A percentile compares a stretch with the other conserved stretches of the same genome.
Evolutionary conservation across 2,797 vertebrate species (phyloP).

Genomic region (Phalanger gymnotis): DNA sequence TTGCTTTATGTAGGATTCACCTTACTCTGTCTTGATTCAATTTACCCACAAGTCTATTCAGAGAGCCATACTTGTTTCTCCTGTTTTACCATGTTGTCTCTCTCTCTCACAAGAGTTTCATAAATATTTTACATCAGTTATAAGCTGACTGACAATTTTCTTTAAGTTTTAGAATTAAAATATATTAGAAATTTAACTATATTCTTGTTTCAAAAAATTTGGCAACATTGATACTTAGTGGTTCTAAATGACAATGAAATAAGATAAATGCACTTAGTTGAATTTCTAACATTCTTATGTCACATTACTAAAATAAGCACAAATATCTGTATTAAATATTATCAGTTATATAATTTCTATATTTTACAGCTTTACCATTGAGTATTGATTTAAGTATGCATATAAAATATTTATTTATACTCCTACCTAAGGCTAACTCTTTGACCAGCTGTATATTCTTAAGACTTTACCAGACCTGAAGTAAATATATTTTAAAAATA

Average conservation of each 20-base stretch:
- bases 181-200: background rate
- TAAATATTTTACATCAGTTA: background rate
- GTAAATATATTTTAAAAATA: background rate
- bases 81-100: background rate
- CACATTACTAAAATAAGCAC: conserved; percentile 22
- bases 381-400: conserved; percentile 34
- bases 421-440: background rate
- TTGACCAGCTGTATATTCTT: background rate
- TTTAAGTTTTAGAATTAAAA: conserved; percentile 19
- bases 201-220: conserved; percentile 29
- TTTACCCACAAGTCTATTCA: background rate
- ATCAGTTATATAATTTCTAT: conserved; percentile 28
- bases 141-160: background rate
- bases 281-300: conserved; percentile 29
- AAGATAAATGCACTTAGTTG: background rate
- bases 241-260: background rate
- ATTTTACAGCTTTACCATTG: conserved; percentile 41
- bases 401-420: conserved; percentile 4
- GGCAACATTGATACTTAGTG: background rate
- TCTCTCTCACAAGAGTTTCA: background rate
- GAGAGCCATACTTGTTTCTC: background rate
- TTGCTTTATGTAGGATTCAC: conserved; percentile 15
- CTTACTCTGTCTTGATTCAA: conserved; percentile 11
- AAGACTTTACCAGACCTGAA: conserved; percentile 46
- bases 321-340: conserved; percentile 46